These are phyloP conservation scores for Aquatica leii DNA, from an alignment of 2,888 invertebrate species.

Conservation along the genomic window DNA sequence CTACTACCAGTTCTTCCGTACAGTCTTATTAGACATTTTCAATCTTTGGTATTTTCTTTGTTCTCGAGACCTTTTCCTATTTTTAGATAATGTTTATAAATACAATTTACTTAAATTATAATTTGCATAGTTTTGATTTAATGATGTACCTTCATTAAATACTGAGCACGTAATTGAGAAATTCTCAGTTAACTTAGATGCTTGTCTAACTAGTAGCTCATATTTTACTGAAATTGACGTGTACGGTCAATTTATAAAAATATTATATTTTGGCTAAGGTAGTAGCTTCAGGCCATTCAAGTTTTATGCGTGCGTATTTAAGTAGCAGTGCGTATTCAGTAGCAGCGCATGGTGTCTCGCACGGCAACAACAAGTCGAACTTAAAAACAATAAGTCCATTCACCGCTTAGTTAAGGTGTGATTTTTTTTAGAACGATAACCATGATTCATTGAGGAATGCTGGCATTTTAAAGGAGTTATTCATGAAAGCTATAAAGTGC, in stretches of 20 bases:
- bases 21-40: slow-evolving; percentile 22
- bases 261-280: too few species aligned
- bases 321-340: slow-evolving; percentile 33
- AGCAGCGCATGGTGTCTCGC: slow-evolving; percentile 26
- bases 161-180: too few species aligned
- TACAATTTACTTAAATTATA: too few species aligned
- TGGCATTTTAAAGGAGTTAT: background rate
- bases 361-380: slow-evolving; percentile 14
- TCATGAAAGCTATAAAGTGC: slow-evolving; percentile 15
- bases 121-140: too few species aligned
- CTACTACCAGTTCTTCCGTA: slow-evolving; percentile 35
- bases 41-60: slow-evolving; percentile 6
- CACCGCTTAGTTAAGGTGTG: background rate
- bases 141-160: too few species aligned
- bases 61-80: too few species aligned
- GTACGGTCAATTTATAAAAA: slow-evolving; percentile 18
- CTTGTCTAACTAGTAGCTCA: background rate
- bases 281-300: slow-evolving; percentile 24
- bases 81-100: too few species aligned
- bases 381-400: slow-evolving; percentile 10
- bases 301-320: slow-evolving; percentile 29
- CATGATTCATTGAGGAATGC: background rate
- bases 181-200: too few species aligned
- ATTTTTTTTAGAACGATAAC: background rate
- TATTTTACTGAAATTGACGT: background rate